Conservation (phyloP, 2,797 vertebrate species). For the Macroramphosus scolopax region DNA sequence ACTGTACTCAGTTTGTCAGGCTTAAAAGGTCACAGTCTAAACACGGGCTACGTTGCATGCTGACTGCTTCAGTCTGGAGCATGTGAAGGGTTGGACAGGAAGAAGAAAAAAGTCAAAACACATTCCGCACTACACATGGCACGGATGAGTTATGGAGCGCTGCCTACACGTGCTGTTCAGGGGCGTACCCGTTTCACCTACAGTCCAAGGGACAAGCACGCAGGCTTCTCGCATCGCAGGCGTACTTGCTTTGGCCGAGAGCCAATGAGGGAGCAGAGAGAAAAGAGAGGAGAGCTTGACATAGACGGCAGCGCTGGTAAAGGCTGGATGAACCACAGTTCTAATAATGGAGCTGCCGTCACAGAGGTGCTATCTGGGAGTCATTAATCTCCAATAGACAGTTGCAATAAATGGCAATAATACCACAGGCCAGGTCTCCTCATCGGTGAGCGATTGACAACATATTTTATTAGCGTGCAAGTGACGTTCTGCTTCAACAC, state of each 20-base stretch:
- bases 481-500: constrained; percentile 19
- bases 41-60: constrained; percentile 15
- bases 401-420: constrained; percentile 35
- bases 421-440: constrained; percentile 10
- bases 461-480: constrained; percentile 44
- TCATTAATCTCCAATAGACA: constrained; percentile 38
- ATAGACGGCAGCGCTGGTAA: constrained; percentile 29
- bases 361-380: constrained; percentile 31
- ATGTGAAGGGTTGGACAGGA: constrained; percentile 35
- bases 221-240: constrained; percentile 13
- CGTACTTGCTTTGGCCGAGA: constrained; percentile 32
- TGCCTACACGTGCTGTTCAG: constrained; percentile 48
- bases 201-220: constrained; percentile 32
- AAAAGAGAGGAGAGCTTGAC: constrained; percentile 22
- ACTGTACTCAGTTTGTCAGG: background rate
- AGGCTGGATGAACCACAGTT: constrained; percentile 24
- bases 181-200: constrained; percentile 31
- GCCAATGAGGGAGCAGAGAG: constrained; percentile 21
- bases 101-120: constrained; percentile 19
- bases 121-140: constrained; percentile 54
- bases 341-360: constrained; percentile 45
- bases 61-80: constrained; percentile 31
- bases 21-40: constrained; percentile 23
- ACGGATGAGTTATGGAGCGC: constrained; percentile 42
- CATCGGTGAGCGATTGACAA: constrained; percentile 46